Conservation (phyloP, 2,113 vertebrate species). For the Excalfactoria chinensis region DNA sequence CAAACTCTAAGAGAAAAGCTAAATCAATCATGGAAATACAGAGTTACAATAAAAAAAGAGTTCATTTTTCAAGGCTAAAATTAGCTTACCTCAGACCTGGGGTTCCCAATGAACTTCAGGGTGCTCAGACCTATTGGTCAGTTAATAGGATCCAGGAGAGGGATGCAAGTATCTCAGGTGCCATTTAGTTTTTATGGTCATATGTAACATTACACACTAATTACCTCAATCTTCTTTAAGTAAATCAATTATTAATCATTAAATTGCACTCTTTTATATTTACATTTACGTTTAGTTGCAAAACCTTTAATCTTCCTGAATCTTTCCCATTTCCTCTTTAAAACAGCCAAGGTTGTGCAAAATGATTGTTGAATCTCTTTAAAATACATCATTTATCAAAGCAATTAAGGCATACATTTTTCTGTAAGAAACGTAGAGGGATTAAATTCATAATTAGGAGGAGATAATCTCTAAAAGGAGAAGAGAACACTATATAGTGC, state of each 20-base stretch:
- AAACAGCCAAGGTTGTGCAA: not conserved
- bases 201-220: not conserved
- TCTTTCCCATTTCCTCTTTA: not conserved
- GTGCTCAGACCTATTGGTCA: not conserved
- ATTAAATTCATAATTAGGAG: slow-evolving; percentile 30
- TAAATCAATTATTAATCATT: slow-evolving; percentile 12
- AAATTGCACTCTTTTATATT: not conserved
- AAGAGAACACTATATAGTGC: not conserved
- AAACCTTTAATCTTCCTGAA: not conserved
- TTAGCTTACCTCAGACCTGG: not conserved
- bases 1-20: not conserved
- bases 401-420: slow-evolving; percentile 16
- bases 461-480: not conserved
- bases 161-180: not conserved
- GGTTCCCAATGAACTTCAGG: not conserved
- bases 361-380: not conserved
- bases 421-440: not conserved
- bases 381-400: not conserved
- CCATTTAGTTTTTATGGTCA: not conserved
- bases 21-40: not conserved
- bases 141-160: not conserved
- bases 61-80: not conserved
- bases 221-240: not conserved
- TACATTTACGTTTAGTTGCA: not conserved
- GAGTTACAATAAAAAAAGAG: not conserved